Evolutionary conservation across 2,888 invertebrate genomes (phyloP), one percentile per base, ranked within the genome.

Genomic region (Sinhomidia bicolor): DNA sequence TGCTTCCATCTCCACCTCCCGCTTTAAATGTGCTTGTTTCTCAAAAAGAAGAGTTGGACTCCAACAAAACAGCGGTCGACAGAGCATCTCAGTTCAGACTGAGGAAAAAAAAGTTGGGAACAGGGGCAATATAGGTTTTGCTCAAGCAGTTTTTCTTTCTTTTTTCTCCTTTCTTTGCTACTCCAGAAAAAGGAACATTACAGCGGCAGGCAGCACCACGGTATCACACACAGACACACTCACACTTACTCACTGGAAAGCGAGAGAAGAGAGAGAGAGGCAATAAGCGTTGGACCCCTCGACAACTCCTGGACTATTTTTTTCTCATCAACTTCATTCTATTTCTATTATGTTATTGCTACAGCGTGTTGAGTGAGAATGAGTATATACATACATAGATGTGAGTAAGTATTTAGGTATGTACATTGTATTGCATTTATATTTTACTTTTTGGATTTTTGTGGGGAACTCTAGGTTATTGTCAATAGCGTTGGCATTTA

Each of bases 81-180:
- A 79, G 78, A 71, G 62, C 79, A 79, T 85, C 71, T 76, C 65
- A 85, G 85, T 78, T 76, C 29, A 85, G 85, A 85, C 85, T 85
- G 85, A 85, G 68, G 71, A 68, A 68, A 65, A 54, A 71, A 71
- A 44, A 65, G 54, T 32, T 79, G 41, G 79, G 71, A 85, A 51
- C 80, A 85, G 85, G 85, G 80, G 71, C 85, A 85, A 85, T 85
- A 80, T 80, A 71, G 68, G 51, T 81, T n/a, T 62, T 81, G 54
- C 26, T 57, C 71, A 57, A 47, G 65, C 81, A 60, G 41, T 51
- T 14, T 47, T 51, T 76, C 65, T 81, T 23, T 9, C 17, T 36
- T 51, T 79, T 60, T 80, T 32, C 9, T 17, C 57, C 7, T 54
- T 79, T 29, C 17, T 29, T n/a, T 41, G 2, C 29, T 76, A 23